phyloP scores from a whole-genome alignment of 2,888 invertebrate genomes.

The Aphodius granarius region DNA sequence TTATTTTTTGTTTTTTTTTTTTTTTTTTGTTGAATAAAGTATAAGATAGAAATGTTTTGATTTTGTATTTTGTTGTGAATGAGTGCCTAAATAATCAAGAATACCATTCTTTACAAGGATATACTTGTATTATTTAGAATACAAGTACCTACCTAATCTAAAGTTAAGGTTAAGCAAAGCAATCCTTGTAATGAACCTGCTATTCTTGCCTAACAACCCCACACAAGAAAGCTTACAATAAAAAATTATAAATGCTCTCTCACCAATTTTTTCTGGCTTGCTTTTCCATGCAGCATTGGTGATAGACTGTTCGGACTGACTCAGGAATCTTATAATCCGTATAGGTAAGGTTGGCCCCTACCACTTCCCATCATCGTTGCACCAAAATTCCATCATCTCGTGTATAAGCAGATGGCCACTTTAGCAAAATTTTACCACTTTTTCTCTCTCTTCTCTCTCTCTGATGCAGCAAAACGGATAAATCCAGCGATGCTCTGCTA shows the following conservation, averaged over 20 bases:
- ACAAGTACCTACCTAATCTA: no score
- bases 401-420: neutral
- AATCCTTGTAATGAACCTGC: no score
- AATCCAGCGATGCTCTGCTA: slow-evolving; percentile 78
- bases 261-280: neutral
- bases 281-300: slow-evolving; percentile 78
- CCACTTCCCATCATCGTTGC: slow-evolving; percentile 6
- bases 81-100: neutral
- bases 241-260: neutral
- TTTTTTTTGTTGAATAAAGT: neutral
- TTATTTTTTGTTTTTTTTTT: neutral
- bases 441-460: slow-evolving; percentile 49
- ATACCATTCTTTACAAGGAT: no score
- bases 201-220: no score
- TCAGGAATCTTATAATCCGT: slow-evolving; percentile 71
- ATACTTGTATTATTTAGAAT: no score
- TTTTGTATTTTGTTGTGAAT: neutral
- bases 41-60: neutral
- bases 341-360: slow-evolving; percentile 67
- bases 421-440: slow-evolving; percentile 20
- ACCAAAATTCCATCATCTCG: slow-evolving; percentile 1
- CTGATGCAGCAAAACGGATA: slow-evolving; percentile 78
- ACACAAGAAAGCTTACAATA: neutral
- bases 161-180: no score
- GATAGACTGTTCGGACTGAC: slow-evolving; percentile 80